Percentiles rank a stretch among this genome's conserved stretches.
phyloP scores from a whole-genome alignment of 2,113 vertebrate genomes.

The Takifugu bimaculatus region DNA sequence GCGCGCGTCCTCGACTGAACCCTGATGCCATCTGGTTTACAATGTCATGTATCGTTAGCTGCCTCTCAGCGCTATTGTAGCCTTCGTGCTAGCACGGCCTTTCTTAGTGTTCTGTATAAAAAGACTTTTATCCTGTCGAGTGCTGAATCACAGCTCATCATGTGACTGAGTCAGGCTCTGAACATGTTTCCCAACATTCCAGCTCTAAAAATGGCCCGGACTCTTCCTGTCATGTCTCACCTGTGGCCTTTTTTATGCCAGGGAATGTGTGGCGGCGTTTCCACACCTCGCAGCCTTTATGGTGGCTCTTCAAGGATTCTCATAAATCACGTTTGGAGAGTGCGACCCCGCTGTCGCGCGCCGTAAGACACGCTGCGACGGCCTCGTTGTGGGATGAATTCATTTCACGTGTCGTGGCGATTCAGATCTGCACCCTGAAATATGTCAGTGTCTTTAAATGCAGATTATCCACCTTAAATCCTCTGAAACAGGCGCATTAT shows the following conservation, averaged over 20 bases:
- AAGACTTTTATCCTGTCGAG: no score
- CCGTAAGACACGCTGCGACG: slow-evolving; percentile 14
- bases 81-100: no score
- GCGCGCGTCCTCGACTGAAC: no score
- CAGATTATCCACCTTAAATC: not conserved
- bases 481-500: not conserved
- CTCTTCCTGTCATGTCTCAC: not conserved
- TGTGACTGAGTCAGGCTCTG: not conserved
- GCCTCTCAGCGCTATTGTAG: no score
- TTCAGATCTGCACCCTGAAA: no score
- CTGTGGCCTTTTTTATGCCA: not conserved
- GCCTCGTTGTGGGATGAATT: slow-evolving; percentile 8
- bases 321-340: slow-evolving; percentile 18
- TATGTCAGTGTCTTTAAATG: no score
- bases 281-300: slow-evolving; percentile 12
- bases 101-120: no score
- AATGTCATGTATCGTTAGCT: no score
- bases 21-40: no score
- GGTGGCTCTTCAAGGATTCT: slow-evolving; percentile 18
- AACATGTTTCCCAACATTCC: not conserved
- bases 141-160: not conserved
- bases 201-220: not conserved
- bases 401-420: not conserved
- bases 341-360: slow-evolving; percentile 18
- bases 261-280: not conserved